Evolutionary conservation across 2,797 vertebrate species (phyloP).

Genomic region (Hippoglossus hippoglossus): DNA sequence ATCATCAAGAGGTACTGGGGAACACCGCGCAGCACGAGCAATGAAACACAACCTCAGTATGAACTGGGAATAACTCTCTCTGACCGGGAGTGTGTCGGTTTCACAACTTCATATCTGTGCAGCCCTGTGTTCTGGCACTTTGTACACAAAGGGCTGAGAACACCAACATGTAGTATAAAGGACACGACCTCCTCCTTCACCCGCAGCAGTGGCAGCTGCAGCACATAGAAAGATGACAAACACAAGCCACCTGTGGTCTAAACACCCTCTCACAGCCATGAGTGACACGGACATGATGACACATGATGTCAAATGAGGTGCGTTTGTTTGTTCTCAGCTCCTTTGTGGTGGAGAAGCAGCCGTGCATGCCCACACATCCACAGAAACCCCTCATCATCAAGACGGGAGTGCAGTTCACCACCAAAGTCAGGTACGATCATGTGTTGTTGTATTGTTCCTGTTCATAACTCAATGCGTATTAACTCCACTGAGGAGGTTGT

Average conservation of each 20-base stretch:
- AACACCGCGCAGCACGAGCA: not conserved
- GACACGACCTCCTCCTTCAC: not conserved
- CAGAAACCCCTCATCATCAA: slow-evolving; percentile 97
- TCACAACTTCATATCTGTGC: too few relatives aligned
- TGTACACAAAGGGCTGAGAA: too few relatives aligned
- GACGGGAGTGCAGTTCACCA: slow-evolving; percentile 96
- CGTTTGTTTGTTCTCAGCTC: slow-evolving; percentile 83
- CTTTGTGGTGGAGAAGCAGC: slow-evolving; percentile 97
- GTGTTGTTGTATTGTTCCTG: not conserved
- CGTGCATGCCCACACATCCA: slow-evolving; percentile 96
- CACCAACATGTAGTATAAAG: not conserved
- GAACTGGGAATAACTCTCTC: too few relatives aligned
- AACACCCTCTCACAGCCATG: not conserved
- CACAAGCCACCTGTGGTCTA: not conserved
- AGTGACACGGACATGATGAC: not conserved
- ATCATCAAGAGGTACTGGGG: slow-evolving; percentile 91
- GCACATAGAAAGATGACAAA: not conserved
- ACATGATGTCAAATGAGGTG: not conserved
- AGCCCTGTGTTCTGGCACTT: too few relatives aligned
- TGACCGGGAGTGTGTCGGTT: too few relatives aligned
- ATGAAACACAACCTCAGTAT: not conserved
- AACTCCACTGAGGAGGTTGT: too few relatives aligned
- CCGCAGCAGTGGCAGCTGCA: not conserved
- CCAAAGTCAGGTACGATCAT: slow-evolving; percentile 91
- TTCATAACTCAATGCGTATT: not conserved